Evolutionary conservation across 2,888 invertebrate genomes (phyloP), one percentile per base, ranked within the genome.

Genomic region (Ganaspis brasiliensis): DNA sequence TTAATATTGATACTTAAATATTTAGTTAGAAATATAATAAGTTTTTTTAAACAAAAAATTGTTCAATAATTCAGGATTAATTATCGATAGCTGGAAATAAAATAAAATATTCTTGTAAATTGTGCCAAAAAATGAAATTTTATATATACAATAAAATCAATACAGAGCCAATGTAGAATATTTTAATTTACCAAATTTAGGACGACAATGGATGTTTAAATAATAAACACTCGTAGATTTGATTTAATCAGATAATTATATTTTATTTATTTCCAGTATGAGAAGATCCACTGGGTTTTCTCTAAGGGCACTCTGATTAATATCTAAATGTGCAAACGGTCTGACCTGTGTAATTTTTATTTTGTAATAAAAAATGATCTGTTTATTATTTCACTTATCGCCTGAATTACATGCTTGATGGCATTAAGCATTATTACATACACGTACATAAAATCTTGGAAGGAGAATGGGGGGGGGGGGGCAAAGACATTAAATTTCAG

Each of bases 261-360:
- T 67, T 49, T 67, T 49, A 67, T 67, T 49, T 67, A 67, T 67
- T 49, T 67, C 67, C 67, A 67, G 67, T 67, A 67, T 24, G 67
- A 67, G 67, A 67, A 45, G 67, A 26, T 67, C 67, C 67, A 63
- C 63, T 67, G 67, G 67, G 21, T 63, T 67, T 67, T 67, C 67
- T 67, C 67, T 67, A 67, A 67, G 67, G 67, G 67, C 67, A 67
- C 67, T 67, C 67, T 67, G 67, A 67, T 67, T 49, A 67, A 67
- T 67, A 8, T 67, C 67, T 67, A 45, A 49, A 67, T 67, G 67
- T 67, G 67, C 67, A 67, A 67, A 67, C 67, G 67, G 45, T 49
- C 40, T 40, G 45, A 45, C 45, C 40, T 67, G 67, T 26, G 67
- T 67, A 49, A 45, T 67, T 67, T 5, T 67, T 67, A 45, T 67